Evolutionary conservation across 2,797 vertebrate species (phyloP).

Genomic region (Pseudochromis fuscus): DNA sequence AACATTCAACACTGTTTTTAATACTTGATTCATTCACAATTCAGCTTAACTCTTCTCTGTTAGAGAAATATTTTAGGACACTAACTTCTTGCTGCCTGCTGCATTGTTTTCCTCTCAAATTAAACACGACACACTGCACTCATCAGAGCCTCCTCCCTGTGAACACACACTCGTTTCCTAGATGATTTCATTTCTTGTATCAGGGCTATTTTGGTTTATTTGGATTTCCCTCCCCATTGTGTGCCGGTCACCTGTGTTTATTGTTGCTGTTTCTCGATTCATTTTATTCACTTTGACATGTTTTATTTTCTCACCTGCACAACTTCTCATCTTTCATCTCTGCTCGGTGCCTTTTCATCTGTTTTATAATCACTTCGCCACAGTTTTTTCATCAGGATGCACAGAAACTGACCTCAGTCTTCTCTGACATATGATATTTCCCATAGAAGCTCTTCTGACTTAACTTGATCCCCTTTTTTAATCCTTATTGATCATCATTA

Average conservation of each 20-base stretch:
- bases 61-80: too few relatives aligned
- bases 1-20: too few relatives aligned
- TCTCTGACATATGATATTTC: too few relatives aligned
- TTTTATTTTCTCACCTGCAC: conserved; percentile 52
- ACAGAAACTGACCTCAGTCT: neutral
- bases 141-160: conserved; percentile 37
- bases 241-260: conserved; percentile 56
- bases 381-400: neutral
- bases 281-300: conserved; percentile 10
- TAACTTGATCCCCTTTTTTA: conserved; percentile 2
- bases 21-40: too few relatives aligned
- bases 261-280: conserved; percentile 39
- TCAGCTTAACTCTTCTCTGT: too few relatives aligned
- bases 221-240: conserved; percentile 68
- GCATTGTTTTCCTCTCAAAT: conserved; percentile 19
- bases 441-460: neutral
- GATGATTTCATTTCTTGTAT: conserved; percentile 71
- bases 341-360: neutral
- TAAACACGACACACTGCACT: conserved; percentile 31
- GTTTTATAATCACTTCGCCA: neutral
- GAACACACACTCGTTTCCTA: conserved; percentile 43
- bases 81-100: neutral
- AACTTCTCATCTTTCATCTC: conserved; percentile 13
- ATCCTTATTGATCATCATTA: neutral
- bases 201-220: conserved; percentile 62